Conservation (phyloP, 2,888 invertebrate genomes). For the Cephus pygmeus region DNA sequence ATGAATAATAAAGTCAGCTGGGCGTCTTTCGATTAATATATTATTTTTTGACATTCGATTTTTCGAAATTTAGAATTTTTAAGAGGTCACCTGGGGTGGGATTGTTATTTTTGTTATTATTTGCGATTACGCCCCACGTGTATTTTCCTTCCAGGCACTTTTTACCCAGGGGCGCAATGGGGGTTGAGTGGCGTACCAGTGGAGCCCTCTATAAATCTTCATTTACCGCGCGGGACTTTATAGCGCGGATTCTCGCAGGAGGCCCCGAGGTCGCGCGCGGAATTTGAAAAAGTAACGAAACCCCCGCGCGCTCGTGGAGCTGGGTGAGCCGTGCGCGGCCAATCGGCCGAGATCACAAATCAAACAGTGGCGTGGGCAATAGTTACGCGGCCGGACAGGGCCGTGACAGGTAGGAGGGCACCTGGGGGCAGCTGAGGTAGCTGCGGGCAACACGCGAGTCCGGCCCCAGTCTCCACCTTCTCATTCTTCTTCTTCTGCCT, state of each 20-base stretch:
- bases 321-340: constrained; percentile 20
- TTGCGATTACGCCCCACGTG: no score
- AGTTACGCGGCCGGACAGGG: constrained; percentile 41
- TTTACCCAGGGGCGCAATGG: no score
- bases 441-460: constrained; percentile 54
- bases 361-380: constrained; percentile 41
- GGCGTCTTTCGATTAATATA: no score
- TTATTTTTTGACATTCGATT: no score
- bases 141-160: no score
- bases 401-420: constrained; percentile 51
- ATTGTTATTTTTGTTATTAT: no score
- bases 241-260: constrained; percentile 11
- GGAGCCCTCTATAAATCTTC: constrained; percentile 53
- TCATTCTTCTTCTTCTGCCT: constrained; percentile 14
- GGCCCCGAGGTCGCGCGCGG: constrained; percentile 34
- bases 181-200: no score
- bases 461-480: constrained; percentile 24
- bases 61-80: no score
- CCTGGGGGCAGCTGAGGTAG: constrained; percentile 49
- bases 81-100: no score
- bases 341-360: constrained; percentile 41
- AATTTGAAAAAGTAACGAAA: constrained; percentile 46
- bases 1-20: no score
- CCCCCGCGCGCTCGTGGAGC: constrained; percentile 8
- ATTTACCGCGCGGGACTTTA: constrained; percentile 41